Evolutionary conservation across 2,113 vertebrate genomes (phyloP), one percentile per base, ranked within the genome.

Genomic region (Petrocephalus microphthalmus): DNA sequence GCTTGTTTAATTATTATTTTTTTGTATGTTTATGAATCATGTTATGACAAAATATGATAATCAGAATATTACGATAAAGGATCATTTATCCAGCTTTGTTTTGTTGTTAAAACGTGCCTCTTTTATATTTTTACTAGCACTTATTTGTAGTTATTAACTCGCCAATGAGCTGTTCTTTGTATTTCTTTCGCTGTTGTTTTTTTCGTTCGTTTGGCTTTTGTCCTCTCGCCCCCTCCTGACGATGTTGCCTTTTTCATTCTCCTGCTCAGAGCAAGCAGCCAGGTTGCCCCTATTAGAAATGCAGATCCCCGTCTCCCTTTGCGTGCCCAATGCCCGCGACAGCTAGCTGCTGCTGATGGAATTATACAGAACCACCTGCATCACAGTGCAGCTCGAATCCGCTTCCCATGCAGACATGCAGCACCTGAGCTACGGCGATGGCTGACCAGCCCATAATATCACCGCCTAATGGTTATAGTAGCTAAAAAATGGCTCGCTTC

Each of bases 131-230:
- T 91, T 90, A 42, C 90, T 88, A 87, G 88, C 92, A 93, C 89
- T 88, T 92, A 91, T 84, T 89, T 88, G 25, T 88, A 89, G 89
- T 89, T 92, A 92, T 89, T 60, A 20, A 90, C 85, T 88, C 60
- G 84, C 91, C 89, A 89, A 91, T 94, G 94, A 95, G 94, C 93
- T 94, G 92, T 90, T 88, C 78, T 54, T 29, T 71, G 0, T 90
- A 15, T 83, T 52, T 89, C 51, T 47, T 87, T 51, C n/a, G 52
- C 29, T 87, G 45, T 89, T n/a, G n/a, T 22, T 89, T 19, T 86
- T 89, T 42, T 42, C 3, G 42, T 42, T 3, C 42, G 1, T n/a
- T n/a, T n/a, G n/a, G n/a, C n/a, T 42, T 42, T 42, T 42, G 8
- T 2, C 5, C 5, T n/a, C n/a, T n/a, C n/a, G n/a, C 20, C 45